These are phyloP conservation scores for Neodiprion virginianus DNA, from an alignment of 1,140 invertebrate genomes.

Conservation along the genomic window DNA sequence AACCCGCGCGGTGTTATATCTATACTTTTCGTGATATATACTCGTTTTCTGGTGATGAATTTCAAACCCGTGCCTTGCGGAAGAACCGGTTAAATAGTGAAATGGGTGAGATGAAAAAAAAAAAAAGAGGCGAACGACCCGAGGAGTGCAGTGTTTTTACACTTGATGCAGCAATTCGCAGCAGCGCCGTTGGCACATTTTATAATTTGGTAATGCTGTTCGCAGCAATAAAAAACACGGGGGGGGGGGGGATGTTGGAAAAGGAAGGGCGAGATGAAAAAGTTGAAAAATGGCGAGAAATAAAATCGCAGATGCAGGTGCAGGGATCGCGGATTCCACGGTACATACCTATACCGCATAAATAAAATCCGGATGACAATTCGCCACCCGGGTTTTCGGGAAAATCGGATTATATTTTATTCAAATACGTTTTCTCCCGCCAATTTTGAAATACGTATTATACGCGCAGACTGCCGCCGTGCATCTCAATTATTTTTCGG, in stretches of 20 bases:
- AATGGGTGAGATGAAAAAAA: too few relatives aligned
- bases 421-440: constrained; percentile 1
- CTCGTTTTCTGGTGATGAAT: too few relatives aligned
- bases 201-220: constrained; percentile 7
- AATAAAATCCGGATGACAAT: constrained; percentile 28
- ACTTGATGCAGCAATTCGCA: neutral
- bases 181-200: constrained; percentile 3
- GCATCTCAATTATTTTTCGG: neutral
- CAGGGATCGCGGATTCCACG: neutral
- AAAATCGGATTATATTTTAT: constrained; percentile 22
- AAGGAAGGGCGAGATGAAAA: neutral
- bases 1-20: too few relatives aligned
- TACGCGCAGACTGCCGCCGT: neutral
- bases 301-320: constrained; percentile 3
- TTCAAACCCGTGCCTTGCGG: too few relatives aligned
- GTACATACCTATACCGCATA: neutral
- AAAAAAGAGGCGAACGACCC: too few relatives aligned
- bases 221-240: neutral
- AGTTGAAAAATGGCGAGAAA: neutral
- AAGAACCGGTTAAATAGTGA: too few relatives aligned
- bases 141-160: too few relatives aligned
- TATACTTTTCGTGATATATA: too few relatives aligned
- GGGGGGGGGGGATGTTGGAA: neutral
- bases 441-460: neutral
- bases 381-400: neutral